Evolutionary conservation across 2,797 vertebrate species (phyloP).

Genomic region (Spea hammondii): DNA sequence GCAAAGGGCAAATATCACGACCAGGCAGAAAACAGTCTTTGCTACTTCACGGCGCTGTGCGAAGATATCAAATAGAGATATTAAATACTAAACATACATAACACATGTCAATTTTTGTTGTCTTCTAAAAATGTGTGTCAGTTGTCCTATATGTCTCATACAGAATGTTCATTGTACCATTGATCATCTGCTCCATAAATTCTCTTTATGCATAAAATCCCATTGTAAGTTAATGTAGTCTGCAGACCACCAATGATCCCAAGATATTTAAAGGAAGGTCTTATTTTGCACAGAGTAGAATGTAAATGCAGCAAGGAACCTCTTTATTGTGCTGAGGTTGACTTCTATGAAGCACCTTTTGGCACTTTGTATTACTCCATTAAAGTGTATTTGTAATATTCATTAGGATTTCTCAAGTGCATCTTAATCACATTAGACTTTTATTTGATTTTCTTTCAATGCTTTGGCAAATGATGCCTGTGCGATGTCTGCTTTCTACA

Average conservation of each 20-base stretch:
- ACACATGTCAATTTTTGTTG: too few species aligned
- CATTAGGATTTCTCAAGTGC: neutral
- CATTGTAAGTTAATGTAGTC: too few species aligned
- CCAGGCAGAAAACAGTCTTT: constrained; percentile 95
- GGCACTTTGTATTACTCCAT: neutral
- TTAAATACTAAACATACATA: too few species aligned
- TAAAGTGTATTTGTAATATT: neutral
- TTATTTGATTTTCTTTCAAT: neutral
- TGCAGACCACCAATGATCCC: too few species aligned
- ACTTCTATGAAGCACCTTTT: neutral
- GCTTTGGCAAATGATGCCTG: neutral
- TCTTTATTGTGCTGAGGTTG: neutral
- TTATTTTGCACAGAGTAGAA: too few species aligned
- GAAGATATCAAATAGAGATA: constrained; percentile 37
- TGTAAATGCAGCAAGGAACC: too few species aligned
- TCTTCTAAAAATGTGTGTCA: too few species aligned
- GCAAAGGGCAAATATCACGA: constrained; percentile 95
- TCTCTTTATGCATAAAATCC: too few species aligned
- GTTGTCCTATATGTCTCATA: too few species aligned
- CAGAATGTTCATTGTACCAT: too few species aligned
- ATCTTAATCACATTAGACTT: neutral
- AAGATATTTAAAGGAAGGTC: too few species aligned
- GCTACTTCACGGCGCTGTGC: constrained; percentile 95
- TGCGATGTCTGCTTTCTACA: neutral
- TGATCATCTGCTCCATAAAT: too few species aligned